Conservation (phyloP, 2,113 vertebrate species). For the Lophochroa leadbeateri region DNA sequence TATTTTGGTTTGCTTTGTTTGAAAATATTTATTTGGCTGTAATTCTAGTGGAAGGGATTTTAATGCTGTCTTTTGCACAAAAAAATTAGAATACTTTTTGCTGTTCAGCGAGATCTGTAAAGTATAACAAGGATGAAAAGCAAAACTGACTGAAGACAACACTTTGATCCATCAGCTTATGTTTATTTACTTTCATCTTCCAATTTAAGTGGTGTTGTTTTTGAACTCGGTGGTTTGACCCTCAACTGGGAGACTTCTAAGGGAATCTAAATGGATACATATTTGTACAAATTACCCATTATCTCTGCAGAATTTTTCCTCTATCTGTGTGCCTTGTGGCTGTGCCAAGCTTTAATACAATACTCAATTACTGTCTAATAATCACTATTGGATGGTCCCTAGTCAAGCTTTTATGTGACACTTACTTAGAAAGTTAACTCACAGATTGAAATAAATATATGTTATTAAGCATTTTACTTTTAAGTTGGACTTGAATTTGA, state of each 20-base stretch:
- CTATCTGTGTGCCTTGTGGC: background rate
- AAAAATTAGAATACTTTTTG: background rate
- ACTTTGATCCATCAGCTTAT: background rate
- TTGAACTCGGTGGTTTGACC: background rate
- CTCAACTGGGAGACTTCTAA: background rate
- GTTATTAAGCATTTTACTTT: background rate
- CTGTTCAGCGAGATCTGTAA: background rate
- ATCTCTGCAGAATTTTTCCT: background rate
- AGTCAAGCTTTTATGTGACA: background rate
- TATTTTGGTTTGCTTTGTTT: background rate
- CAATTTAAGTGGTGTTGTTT: background rate
- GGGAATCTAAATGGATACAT: background rate
- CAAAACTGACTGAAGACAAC: background rate
- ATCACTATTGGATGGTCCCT: background rate
- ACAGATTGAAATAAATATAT: background rate
- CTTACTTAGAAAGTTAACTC: background rate
- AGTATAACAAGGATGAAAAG: background rate
- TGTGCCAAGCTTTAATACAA: background rate
- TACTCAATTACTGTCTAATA: background rate
- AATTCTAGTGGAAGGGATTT: background rate
- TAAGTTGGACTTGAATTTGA: background rate
- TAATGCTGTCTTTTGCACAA: background rate
- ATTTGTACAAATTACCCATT: background rate
- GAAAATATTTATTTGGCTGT: background rate
- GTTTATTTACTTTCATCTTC: slow-evolving; percentile 15